Evolutionary conservation across 2,113 vertebrate species (phyloP).

Genomic region (Podarcis muralis): DNA sequence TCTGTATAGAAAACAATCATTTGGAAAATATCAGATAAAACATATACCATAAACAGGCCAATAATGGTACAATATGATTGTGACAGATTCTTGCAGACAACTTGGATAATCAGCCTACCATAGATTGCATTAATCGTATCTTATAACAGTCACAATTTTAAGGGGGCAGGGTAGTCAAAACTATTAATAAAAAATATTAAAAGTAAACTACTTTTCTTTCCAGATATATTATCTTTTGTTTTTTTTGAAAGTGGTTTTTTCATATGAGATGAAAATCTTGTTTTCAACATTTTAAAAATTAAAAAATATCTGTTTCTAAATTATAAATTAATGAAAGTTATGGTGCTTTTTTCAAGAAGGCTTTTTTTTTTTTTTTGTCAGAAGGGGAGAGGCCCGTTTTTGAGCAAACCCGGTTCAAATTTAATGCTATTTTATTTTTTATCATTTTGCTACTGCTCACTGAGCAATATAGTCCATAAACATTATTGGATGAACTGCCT

Average conservation of each 20-base stretch:
- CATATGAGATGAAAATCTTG: neutral
- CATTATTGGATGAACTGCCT: slow-evolving; percentile 54
- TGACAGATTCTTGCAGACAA: neutral
- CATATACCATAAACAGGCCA: neutral
- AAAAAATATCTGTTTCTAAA: neutral
- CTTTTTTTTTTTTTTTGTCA: neutral
- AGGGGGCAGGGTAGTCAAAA: neutral
- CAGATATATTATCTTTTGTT: neutral
- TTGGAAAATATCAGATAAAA: neutral
- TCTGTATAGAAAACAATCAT: too few species aligned
- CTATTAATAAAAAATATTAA: neutral
- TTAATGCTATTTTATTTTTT: neutral
- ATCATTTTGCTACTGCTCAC: slow-evolving; percentile 25
- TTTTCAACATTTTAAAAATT: neutral
- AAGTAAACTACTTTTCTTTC: neutral
- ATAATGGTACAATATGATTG: neutral
- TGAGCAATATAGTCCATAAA: neutral
- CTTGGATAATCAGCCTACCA: neutral
- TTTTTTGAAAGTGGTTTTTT: neutral
- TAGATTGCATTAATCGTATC: neutral
- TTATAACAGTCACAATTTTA: neutral
- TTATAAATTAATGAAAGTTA: neutral
- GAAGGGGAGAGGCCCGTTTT: neutral
- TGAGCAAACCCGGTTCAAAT: neutral
- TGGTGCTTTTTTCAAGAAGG: neutral